Evolutionary conservation across 2,797 vertebrate genomes (phyloP).

Genomic region (Fundulus diaphanus): DNA sequence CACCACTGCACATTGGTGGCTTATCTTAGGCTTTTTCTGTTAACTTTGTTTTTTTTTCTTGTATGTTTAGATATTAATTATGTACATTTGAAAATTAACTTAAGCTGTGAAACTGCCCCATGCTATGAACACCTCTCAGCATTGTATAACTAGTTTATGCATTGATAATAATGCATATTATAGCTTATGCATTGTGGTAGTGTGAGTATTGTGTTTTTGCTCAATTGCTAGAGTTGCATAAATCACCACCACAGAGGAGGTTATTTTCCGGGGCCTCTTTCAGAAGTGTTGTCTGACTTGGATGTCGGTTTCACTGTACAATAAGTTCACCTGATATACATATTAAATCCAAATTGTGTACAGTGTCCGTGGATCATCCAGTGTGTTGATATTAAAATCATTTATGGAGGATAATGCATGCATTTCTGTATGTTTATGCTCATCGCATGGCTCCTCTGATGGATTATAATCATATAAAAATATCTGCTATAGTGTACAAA

Average conservation of each 20-base stretch:
- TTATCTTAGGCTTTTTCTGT: constrained; percentile 52
- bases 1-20: constrained; percentile 73
- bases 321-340: constrained; percentile 40
- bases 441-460: constrained; percentile 44
- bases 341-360: constrained; percentile 34
- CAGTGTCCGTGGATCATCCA: constrained; percentile 35
- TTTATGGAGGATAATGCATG: constrained; percentile 47
- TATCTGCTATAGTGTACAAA: constrained; percentile 31
- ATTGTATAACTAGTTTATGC: constrained; percentile 62
- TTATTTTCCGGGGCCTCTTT: constrained; percentile 36
- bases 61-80: constrained; percentile 69
- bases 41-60: constrained; percentile 36
- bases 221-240: constrained; percentile 40
- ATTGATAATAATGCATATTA: constrained; percentile 54
- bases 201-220: constrained; percentile 51
- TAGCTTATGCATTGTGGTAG: constrained; percentile 47
- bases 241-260: constrained; percentile 35
- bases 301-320: constrained; percentile 59
- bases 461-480: constrained; percentile 28
- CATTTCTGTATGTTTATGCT: constrained; percentile 43
- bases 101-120: constrained; percentile 71
- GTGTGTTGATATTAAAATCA: constrained; percentile 21
- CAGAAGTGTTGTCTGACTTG: constrained; percentile 45
- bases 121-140: constrained; percentile 53
- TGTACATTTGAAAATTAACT: constrained; percentile 70